Evolutionary conservation across 2,113 vertebrate genomes (phyloP).

Genomic region (Archilochus colubris): DNA sequence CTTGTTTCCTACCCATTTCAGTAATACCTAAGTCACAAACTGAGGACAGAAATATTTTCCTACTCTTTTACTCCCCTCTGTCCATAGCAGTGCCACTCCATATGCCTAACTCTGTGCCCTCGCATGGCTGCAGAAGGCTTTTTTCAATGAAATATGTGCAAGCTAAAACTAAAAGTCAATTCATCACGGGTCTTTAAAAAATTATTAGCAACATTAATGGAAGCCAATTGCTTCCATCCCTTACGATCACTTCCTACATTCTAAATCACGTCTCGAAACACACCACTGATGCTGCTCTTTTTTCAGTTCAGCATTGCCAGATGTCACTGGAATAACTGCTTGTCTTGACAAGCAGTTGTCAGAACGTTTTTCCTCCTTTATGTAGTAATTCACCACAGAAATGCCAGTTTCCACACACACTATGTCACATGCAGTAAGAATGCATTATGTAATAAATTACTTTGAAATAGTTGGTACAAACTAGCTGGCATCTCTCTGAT

Average conservation of each 20-base stretch:
- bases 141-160: neutral
- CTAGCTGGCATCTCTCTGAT: neutral
- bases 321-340: neutral
- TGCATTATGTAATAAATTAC: conserved; percentile 6
- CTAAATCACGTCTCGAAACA: neutral
- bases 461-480: conserved; percentile 16
- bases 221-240: neutral
- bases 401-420: conserved; percentile 17
- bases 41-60: neutral
- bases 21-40: neutral
- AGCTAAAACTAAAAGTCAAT: neutral
- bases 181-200: neutral
- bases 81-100: neutral
- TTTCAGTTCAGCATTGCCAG: conserved; percentile 8
- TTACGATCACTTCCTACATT: neutral
- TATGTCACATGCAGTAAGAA: neutral
- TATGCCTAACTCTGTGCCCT: neutral
- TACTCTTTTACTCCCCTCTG: neutral
- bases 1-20: neutral
- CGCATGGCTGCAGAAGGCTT: neutral
- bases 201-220: neutral
- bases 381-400: neutral
- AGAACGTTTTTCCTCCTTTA: neutral
- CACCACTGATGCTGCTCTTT: neutral
- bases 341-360: conserved; percentile 30